Evolutionary conservation across 2,113 vertebrate species (phyloP).

Genomic region (Periophthalmodon schlosseri): DNA sequence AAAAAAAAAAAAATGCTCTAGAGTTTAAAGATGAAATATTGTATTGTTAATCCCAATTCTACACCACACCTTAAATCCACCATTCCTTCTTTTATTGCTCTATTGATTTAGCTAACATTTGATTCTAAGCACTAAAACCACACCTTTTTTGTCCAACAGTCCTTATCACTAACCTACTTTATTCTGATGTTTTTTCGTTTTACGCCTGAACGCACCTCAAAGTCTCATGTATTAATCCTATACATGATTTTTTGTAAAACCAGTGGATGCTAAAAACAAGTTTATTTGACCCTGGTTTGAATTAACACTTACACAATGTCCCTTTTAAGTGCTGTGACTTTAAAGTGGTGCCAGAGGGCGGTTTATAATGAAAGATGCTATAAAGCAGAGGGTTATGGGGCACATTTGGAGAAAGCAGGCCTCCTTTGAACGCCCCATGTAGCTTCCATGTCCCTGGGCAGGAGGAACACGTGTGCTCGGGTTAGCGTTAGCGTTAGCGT

Average conservation of each 20-base stretch:
- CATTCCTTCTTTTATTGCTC: neutral
- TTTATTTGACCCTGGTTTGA: constrained; percentile 1
- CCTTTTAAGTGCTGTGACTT: neutral
- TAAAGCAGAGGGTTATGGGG: constrained; percentile 19
- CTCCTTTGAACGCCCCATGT: constrained; percentile 69
- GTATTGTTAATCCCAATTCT: neutral
- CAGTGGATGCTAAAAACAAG: neutral
- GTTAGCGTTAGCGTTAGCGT: constrained; percentile 8
- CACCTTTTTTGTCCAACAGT: neutral
- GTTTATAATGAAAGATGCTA: constrained; percentile 16
- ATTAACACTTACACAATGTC: neutral
- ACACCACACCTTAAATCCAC: neutral
- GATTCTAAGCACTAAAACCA: neutral
- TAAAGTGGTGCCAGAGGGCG: constrained; percentile 13
- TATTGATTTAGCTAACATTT: neutral
- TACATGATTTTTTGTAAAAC: neutral
- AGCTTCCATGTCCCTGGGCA: constrained; percentile 60
- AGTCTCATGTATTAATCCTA: neutral
- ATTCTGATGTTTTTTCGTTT: constrained; percentile 13
- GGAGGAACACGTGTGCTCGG: constrained; percentile 70
- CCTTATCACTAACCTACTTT: constrained; percentile 47
- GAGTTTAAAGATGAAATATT: too few relatives aligned
- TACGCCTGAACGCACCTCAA: neutral
- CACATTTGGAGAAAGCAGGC: constrained; percentile 36
- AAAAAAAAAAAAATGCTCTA: too few relatives aligned